Percentiles rank a stretch among this genome's conserved stretches.
Conservation (phyloP, 2,888 invertebrate genomes). For the Heliconius cydno region DNA sequence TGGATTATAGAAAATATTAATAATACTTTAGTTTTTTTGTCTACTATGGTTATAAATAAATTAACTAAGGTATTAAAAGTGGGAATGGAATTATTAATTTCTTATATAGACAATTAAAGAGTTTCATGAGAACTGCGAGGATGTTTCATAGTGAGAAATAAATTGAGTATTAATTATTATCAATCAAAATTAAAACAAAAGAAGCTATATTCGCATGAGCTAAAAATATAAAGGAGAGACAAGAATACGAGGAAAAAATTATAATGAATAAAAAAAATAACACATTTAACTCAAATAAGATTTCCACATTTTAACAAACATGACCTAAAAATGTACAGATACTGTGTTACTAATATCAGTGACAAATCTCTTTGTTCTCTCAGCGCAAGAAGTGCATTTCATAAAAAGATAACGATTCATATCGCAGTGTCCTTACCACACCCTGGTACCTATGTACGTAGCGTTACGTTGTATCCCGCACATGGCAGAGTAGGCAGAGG, state of each 20-base stretch:
- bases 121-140: neutral
- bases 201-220: neutral
- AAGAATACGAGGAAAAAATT: neutral
- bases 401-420: neutral
- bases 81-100: neutral
- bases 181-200: no score
- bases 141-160: neutral
- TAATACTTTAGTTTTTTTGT: no score
- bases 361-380: conserved; percentile 6
- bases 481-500: neutral
- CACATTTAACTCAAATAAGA: neutral
- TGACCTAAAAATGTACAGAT: neutral
- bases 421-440: neutral
- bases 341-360: neutral
- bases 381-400: conserved; percentile 6
- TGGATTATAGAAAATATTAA: no score
- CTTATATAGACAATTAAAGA: neutral
- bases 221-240: neutral
- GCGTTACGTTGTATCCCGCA: neutral
- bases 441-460: no score
- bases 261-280: neutral
- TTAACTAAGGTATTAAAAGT: neutral
- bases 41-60: no score
- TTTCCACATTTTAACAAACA: conserved; percentile 9
- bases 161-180: neutral